A percentile compares a stretch with the other conserved stretches of the same genome.
Evolutionary conservation across 2,888 invertebrate species (phyloP).

Genomic region (Spisula solida): DNA sequence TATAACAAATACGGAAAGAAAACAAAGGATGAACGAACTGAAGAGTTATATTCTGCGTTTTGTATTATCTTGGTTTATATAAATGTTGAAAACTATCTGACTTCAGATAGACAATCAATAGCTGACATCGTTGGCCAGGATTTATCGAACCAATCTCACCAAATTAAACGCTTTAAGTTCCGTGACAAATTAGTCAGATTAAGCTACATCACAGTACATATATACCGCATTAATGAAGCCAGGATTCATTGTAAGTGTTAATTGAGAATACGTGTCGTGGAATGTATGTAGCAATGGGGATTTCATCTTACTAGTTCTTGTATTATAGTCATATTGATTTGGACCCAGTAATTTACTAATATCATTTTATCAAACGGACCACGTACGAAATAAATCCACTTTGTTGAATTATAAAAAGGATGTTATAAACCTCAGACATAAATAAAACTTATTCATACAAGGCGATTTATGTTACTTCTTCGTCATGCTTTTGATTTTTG

Average conservation of each 20-base stretch:
- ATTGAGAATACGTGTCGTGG: slow-evolving; percentile 4
- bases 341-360: not conserved
- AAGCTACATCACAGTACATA: not conserved
- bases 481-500: slow-evolving; percentile 9
- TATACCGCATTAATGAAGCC: not conserved
- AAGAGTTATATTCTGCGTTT: too few species aligned
- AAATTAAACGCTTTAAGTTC: slow-evolving; percentile 2
- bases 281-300: not conserved
- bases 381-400: not conserved
- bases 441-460: not conserved
- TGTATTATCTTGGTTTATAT: too few species aligned
- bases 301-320: too few species aligned
- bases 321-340: not conserved
- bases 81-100: not conserved
- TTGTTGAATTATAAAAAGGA: not conserved
- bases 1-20: too few species aligned
- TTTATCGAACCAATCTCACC: not conserved
- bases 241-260: not conserved
- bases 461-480: not conserved
- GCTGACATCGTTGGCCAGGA: not conserved
- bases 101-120: not conserved
- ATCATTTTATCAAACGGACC: not conserved
- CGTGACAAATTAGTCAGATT: not conserved
- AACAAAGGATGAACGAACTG: too few species aligned
- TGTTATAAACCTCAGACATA: not conserved